Evolutionary conservation across 2,797 vertebrate species (phyloP).

Genomic region (Alca torda): DNA sequence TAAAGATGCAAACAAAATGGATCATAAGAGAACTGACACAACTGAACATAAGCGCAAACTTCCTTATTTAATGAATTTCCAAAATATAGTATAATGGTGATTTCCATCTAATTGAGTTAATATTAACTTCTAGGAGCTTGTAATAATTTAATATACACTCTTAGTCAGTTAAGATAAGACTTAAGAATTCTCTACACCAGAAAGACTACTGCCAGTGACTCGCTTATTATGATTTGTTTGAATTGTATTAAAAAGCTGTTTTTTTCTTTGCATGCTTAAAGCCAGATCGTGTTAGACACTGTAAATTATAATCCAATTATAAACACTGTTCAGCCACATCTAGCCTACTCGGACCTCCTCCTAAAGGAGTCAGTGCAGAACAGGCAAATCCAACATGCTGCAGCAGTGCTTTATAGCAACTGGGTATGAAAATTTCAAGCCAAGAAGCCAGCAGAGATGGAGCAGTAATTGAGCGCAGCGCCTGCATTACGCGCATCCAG

Average conservation of each 20-base stretch:
- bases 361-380: neutral
- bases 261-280: neutral
- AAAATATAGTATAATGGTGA: neutral
- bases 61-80: neutral
- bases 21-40: neutral
- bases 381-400: neutral
- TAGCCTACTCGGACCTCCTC: neutral
- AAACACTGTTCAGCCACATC: neutral
- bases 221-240: neutral
- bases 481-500: neutral
- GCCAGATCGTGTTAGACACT: neutral
- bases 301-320: neutral
- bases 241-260: neutral
- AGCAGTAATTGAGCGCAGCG: neutral
- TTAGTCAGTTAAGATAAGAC: neutral
- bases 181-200: neutral
- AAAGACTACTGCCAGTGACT: neutral
- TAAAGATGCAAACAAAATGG: neutral
- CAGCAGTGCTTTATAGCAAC: neutral
- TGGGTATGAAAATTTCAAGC: neutral
- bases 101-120: neutral
- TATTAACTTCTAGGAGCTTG: neutral
- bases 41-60: neutral
- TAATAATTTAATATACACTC: neutral
- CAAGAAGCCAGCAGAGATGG: neutral